These are phyloP conservation scores for Prorops nasuta DNA, from an alignment of 1,140 invertebrate genomes.

Conservation along the genomic window DNA sequence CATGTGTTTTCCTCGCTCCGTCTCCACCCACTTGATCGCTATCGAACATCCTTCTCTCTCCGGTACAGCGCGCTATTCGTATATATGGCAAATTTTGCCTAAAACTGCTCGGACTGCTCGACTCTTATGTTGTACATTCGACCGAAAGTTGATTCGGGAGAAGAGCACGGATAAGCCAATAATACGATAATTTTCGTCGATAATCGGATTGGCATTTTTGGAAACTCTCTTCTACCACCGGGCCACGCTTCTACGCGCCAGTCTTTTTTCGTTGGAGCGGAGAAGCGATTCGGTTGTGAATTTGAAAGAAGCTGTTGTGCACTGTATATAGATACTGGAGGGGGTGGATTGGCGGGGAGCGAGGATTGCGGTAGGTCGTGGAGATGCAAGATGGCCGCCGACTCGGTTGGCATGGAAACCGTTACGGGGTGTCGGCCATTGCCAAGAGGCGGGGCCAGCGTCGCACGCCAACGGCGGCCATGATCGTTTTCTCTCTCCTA, in stretches of 20 bases:
- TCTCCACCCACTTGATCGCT: not conserved
- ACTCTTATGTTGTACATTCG: no score
- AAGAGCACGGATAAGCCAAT: not conserved
- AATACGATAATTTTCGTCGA: not conserved
- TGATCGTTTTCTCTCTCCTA: constrained; percentile 21
- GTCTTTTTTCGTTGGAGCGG: not conserved
- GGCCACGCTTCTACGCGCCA: no score
- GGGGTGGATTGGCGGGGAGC: constrained; percentile 3
- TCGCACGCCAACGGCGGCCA: constrained; percentile 32
- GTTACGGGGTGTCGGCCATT: constrained; percentile 29
- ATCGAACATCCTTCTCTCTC: no score
- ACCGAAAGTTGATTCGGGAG: not conserved
- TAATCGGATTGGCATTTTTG: not conserved
- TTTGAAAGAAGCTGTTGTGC: no score
- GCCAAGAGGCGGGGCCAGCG: constrained; percentile 31
- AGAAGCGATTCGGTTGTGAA: no score
- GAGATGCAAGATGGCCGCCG: constrained; percentile 42
- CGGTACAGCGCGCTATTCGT: no score
- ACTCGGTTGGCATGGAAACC: constrained; percentile 38
- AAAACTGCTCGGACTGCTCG: no score
- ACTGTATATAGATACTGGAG: no score
- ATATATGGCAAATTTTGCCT: no score
- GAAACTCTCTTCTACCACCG: not conserved
- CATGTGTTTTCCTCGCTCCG: not conserved
- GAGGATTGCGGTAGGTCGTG: constrained; percentile 43